Evolutionary conservation across 2,113 vertebrate genomes (phyloP), one percentile per base, ranked within the genome.

Genomic region (Chrysochloris asiatica): DNA sequence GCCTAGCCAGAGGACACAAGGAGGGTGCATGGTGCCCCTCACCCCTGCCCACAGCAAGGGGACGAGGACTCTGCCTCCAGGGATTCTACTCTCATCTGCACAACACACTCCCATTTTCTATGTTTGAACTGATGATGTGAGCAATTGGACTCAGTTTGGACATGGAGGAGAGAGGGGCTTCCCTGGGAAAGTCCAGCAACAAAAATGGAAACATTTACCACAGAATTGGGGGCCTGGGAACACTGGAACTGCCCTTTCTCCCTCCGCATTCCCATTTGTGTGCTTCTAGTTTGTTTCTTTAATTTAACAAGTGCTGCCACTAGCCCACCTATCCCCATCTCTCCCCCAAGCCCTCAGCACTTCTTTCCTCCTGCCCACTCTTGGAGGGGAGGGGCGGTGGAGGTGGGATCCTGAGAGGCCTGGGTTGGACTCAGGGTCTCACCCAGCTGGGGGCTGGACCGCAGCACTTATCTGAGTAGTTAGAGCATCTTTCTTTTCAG

Each of bases 401-500:
- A n/a, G 69, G 54, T 73, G 63, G 80, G 78, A 59, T 83, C 83
- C 75, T 86, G 6, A 86, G 95, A 90, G 93, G 59, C 91, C 93
- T 92, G 75, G 90, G 73, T 95, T 69, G 75, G 93, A 92, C 82
- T 86, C 93, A 84, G 79, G 82, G 84, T 88, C 90, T 91, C 84
- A 84, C 71, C 50, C 59, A 84, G 79, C 87, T 90, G 65, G 52
- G 61, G 85, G 63, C 89, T 75, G 50, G 91, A 71, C 56, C 26
- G 19, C 88, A 95, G 90, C 91, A 89, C 87, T 90, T 95, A 84
- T 92, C 93, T 72, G 86, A 97, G 93, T 96, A 95, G 92, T 95
- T 96, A 97, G 96, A 95, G 93, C 85, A 22, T 95, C 94, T 98
- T 98, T 98, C 97, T 97, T 98, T 98, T 97, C 98, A 98, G 97